phyloP scores from a whole-genome alignment of 2,888 invertebrate genomes.

The Thelaira solivaga region DNA sequence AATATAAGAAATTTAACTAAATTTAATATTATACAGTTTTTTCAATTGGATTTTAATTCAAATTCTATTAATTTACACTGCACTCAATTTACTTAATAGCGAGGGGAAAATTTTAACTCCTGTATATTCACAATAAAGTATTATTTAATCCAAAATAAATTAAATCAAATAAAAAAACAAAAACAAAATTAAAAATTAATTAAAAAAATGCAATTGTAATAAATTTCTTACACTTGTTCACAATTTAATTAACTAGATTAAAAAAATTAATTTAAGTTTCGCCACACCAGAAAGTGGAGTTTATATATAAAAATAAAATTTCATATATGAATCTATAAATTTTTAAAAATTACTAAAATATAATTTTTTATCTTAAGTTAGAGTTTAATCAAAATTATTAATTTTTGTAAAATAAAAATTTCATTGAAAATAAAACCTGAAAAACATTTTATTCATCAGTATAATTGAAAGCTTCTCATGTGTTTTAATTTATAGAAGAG shows the following conservation, averaged over 20 bases:
- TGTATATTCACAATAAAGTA: constrained; percentile 52
- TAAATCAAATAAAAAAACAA: neutral
- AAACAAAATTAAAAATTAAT: constrained; percentile 11
- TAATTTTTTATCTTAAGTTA: constrained; percentile 55
- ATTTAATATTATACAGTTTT: constrained; percentile 30
- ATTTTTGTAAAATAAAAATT: constrained; percentile 43
- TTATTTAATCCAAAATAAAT: constrained; percentile 57
- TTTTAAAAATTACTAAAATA: constrained; percentile 18
- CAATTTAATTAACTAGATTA: neutral
- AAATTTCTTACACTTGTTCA: neutral
- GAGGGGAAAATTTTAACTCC: constrained; percentile 2
- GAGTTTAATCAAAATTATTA: constrained; percentile 24
- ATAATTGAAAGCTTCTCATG: constrained; percentile 57
- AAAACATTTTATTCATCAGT: constrained; percentile 31
- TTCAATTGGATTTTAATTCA: constrained; percentile 23
- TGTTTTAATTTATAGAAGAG: constrained; percentile 63
- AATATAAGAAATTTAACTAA: constrained; percentile 28
- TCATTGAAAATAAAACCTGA: constrained; percentile 30
- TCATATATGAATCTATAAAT: constrained; percentile 58
- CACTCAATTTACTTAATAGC: constrained; percentile 5
- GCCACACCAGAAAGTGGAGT: constrained; percentile 72
- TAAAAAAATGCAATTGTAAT: constrained; percentile 12
- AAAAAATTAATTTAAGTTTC: constrained; percentile 27
- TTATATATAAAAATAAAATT: constrained; percentile 65
- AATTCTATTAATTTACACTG: neutral